Percentiles rank a stretch among this genome's conserved stretches.
phyloP scores from a whole-genome alignment of 2,888 invertebrate species.

The Anaspis maculata region DNA sequence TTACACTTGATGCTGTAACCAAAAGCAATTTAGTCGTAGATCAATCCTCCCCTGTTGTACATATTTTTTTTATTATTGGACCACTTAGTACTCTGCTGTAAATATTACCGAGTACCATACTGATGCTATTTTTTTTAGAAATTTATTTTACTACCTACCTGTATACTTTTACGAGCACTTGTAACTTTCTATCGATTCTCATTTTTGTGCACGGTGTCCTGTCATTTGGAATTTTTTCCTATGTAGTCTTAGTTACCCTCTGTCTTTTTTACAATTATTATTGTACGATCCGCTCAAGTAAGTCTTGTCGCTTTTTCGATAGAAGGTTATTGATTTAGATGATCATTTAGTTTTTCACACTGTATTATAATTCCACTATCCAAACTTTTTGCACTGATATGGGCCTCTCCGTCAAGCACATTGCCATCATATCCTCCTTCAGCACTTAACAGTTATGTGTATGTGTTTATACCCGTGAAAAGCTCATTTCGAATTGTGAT shows the following conservation, averaged over 20 bases:
- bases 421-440: too few species aligned
- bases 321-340: conserved; percentile 32
- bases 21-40: conserved; percentile 23
- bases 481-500: too few species aligned
- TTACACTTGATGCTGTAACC: conserved; percentile 17
- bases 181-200: conserved; percentile 36
- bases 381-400: too few species aligned
- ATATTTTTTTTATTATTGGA: conserved; percentile 18
- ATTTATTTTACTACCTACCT: too few species aligned
- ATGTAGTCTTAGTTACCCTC: conserved; percentile 26
- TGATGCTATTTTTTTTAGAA: too few species aligned
- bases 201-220: conserved; percentile 28
- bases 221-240: conserved; percentile 21
- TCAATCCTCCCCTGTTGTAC: conserved; percentile 26
- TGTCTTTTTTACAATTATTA: conserved; percentile 22
- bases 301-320: conserved; percentile 33
- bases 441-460: too few species aligned
- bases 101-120: too few species aligned
- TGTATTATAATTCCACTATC: too few species aligned
- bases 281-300: too few species aligned
- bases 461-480: too few species aligned
- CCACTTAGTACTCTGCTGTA: conserved; percentile 21
- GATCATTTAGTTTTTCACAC: conserved; percentile 26
- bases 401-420: too few species aligned
- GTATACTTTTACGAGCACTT: conserved; percentile 28